Percentiles rank a stretch among this genome's conserved stretches.
phyloP scores from a whole-genome alignment of 2,797 vertebrate genomes.

The Aselliscus stoliczkanus region DNA sequence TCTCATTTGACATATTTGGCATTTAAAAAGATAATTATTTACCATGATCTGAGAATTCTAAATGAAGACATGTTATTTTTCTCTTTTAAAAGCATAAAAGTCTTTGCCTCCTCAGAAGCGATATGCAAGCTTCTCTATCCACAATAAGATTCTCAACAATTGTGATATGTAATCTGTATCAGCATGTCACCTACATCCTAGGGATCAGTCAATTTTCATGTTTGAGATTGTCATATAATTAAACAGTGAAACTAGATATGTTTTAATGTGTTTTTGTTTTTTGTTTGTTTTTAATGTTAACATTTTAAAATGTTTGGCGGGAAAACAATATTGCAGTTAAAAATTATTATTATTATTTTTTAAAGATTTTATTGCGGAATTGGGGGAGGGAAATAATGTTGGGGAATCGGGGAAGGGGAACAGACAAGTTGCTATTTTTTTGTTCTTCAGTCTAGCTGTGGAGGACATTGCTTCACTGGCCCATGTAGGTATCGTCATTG shows the following conservation, averaged over 20 bases:
- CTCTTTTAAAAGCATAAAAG: neutral
- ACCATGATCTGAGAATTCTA: neutral
- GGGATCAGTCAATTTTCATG: neutral
- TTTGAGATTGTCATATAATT: neutral
- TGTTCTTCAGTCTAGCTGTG: too few species aligned
- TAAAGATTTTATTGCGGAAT: too few species aligned
- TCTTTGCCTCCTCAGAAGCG: neutral
- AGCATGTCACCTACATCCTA: neutral
- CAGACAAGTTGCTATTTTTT: too few species aligned
- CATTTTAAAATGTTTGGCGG: neutral
- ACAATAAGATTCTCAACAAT: neutral
- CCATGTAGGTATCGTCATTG: too few species aligned
- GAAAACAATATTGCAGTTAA: neutral
- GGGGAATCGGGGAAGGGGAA: too few species aligned
- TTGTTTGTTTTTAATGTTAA: neutral
- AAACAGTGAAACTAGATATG: neutral
- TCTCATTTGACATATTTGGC: neutral
- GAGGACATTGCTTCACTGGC: too few species aligned
- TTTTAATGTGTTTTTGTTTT: neutral
- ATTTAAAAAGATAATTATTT: conserved; percentile 1
- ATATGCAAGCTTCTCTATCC: neutral
- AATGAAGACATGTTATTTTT: neutral
- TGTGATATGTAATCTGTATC: neutral
- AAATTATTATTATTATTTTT: too few species aligned
- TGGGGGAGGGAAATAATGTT: too few species aligned